These are phyloP conservation scores for Venustaconcha ellipsiformis DNA, from an alignment of 1,140 invertebrate species.

Conservation along the genomic window DNA sequence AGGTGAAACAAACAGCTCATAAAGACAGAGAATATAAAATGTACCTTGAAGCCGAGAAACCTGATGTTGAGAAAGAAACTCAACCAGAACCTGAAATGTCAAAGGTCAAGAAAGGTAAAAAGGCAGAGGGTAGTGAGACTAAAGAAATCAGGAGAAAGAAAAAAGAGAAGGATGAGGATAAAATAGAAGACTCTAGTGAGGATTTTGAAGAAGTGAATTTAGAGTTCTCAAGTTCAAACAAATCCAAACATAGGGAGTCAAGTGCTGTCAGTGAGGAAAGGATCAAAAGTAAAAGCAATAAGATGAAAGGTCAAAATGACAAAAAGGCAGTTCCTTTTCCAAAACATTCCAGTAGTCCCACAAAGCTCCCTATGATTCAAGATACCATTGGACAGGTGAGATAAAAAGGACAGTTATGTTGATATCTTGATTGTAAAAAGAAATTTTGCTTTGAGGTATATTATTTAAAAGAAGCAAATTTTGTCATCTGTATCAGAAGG, in stretches of 20 bases:
- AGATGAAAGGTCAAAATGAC: slow-evolving; percentile 5
- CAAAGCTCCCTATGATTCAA: slow-evolving; percentile 15
- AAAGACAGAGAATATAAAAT: slow-evolving; percentile 36
- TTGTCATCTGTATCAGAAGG: too few relatives aligned
- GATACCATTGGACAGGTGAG: slow-evolving; percentile 42
- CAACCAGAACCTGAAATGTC: slow-evolving; percentile 1
- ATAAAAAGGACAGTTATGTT: too few relatives aligned
- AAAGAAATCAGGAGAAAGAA: slow-evolving; percentile 3
- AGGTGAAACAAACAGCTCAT: not conserved
- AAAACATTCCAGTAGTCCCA: slow-evolving; percentile 33
- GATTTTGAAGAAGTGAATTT: slow-evolving; percentile 2
- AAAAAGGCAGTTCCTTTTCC: slow-evolving; percentile 16
- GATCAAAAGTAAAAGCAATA: not conserved
- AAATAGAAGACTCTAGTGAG: slow-evolving; percentile 9
- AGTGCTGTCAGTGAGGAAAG: not conserved
- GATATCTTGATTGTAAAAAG: too few relatives aligned
- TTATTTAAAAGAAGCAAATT: too few relatives aligned
- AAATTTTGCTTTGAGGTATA: too few relatives aligned
- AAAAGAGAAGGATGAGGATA: slow-evolving; percentile 4
- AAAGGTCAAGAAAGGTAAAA: slow-evolving; percentile 1
- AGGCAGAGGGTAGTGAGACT: not conserved
- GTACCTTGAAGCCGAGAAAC: slow-evolving; percentile 48
- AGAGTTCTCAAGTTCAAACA: slow-evolving; percentile 2
- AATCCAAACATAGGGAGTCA: slow-evolving; percentile 1
- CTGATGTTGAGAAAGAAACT: slow-evolving; percentile 32